Base-by-base conservation (phyloP, 2,888 invertebrate species). In the Corythucha ciliata region DNA sequence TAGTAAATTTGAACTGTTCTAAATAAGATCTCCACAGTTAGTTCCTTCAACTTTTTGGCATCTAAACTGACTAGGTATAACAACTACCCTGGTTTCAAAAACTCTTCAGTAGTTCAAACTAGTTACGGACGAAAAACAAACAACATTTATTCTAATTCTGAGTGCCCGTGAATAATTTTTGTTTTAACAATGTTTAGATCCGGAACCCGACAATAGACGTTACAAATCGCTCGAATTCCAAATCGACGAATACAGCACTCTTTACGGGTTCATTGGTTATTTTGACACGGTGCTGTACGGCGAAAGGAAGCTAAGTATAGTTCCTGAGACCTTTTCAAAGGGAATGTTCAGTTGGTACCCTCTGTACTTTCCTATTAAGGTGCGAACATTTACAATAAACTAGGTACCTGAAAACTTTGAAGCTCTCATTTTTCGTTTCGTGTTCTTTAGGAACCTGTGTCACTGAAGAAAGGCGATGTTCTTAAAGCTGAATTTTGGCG, bases 321-420 rank as follows among this genome's bases (percentile, higher is more conserved):
- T 86, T 62, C 96, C 97, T 1, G 74, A 78, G 39, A 87, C 87
- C 1, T 88, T 91, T 67, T 90, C 93, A 18, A 75, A 77, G 1
- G 89, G 88, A 60, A 91, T 98, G 91, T 86, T 92, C 64, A 92
- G 92, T 56, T 98, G 98, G 98, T 98, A 97, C 68, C 94, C 97
- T 5, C 87, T 94, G 58, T 86, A 86, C 62, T 92, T 97, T 66
- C 96, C 97, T 7, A 77, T 92, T 39, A 75, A 76, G 70, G 88
- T 86, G 71, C 70, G 27, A 18, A 24, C 33, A 10, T 2, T 4
- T 36, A 25, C n/a, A 12, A 22, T 37, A 4, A 45, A 33, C 4
- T 45, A 2, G 36, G 14, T 22, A 14, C 3, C 2, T 4, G 6
- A 42, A 45, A 37, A 37, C n/a, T 37, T 37, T 37, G 5, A 2